Evolutionary conservation across 2,113 vertebrate genomes (phyloP).

Genomic region (Taxidea taxus): DNA sequence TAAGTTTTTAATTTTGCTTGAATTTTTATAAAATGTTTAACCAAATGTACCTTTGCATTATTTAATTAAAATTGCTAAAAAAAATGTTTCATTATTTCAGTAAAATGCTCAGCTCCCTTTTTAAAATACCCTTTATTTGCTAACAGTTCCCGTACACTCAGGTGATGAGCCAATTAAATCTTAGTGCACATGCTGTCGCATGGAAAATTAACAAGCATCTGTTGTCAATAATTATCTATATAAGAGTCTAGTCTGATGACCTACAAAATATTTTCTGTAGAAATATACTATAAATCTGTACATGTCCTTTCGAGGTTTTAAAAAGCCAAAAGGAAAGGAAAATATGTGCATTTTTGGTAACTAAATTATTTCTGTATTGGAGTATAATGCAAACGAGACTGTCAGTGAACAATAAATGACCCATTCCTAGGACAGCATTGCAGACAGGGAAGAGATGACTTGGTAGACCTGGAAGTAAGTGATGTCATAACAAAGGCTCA

Average conservation of each 20-base stretch:
- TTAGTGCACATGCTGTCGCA: slow-evolving; percentile 76
- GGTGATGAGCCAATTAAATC: slow-evolving; percentile 77
- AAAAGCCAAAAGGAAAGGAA: slow-evolving; percentile 57
- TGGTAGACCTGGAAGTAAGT: background rate
- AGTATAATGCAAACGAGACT: background rate
- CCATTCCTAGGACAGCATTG: background rate
- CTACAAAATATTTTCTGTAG: slow-evolving; percentile 66
- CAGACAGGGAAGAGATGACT: background rate
- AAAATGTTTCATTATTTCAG: slow-evolving; percentile 69
- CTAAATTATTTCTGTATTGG: slow-evolving; percentile 37
- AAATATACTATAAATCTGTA: slow-evolving; percentile 60
- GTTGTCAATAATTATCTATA: slow-evolving; percentile 63
- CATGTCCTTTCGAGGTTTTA: slow-evolving; percentile 50
- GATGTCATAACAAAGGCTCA: background rate
- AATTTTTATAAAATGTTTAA: slow-evolving; percentile 83
- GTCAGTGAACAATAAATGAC: background rate
- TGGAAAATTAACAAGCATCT: slow-evolving; percentile 78
- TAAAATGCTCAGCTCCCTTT: slow-evolving; percentile 74
- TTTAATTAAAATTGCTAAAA: slow-evolving; percentile 81
- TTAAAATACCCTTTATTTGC: slow-evolving; percentile 67
- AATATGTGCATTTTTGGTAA: slow-evolving; percentile 42
- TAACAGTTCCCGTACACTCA: slow-evolving; percentile 77
- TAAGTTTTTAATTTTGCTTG: slow-evolving; percentile 84
- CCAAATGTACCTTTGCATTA: slow-evolving; percentile 83
- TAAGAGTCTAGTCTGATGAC: slow-evolving; percentile 64